Conservation (phyloP, 2,113 vertebrate genomes). For the Pangasianodon hypophthalmus region DNA sequence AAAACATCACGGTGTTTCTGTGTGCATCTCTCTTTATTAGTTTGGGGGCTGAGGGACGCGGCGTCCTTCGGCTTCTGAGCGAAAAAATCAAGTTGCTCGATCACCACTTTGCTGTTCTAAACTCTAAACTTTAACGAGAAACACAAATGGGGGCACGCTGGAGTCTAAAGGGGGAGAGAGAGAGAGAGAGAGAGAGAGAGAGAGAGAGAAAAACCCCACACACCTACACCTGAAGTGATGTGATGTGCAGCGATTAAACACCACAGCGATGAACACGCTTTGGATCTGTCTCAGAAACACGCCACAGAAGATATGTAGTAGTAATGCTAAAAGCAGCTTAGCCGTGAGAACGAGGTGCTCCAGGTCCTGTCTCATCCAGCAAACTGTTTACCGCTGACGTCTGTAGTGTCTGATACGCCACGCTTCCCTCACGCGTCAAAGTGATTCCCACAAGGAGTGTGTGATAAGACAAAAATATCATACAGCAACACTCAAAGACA, state of each 20-base stretch:
- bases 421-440: background rate
- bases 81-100: conserved; percentile 2
- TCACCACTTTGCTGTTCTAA: conserved; percentile 18
- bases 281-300: background rate
- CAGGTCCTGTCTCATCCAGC: background rate
- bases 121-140: background rate
- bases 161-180: background rate
- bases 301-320: background rate
- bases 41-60: background rate
- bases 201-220: background rate
- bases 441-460: too few relatives aligned
- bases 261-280: background rate
- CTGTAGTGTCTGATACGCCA: background rate
- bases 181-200: background rate
- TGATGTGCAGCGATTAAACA: background rate
- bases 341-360: too few relatives aligned
- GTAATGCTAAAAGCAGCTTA: background rate
- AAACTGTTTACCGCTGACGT: background rate
- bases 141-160: background rate
- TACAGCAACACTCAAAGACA: too few relatives aligned
- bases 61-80: conserved; percentile 14
- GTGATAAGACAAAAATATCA: too few relatives aligned
- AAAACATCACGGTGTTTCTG: background rate
- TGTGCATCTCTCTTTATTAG: conserved; percentile 4
- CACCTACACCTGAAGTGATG: background rate